Conservation (phyloP, 2,113 vertebrate species). For the Hoplias malabaricus region DNA sequence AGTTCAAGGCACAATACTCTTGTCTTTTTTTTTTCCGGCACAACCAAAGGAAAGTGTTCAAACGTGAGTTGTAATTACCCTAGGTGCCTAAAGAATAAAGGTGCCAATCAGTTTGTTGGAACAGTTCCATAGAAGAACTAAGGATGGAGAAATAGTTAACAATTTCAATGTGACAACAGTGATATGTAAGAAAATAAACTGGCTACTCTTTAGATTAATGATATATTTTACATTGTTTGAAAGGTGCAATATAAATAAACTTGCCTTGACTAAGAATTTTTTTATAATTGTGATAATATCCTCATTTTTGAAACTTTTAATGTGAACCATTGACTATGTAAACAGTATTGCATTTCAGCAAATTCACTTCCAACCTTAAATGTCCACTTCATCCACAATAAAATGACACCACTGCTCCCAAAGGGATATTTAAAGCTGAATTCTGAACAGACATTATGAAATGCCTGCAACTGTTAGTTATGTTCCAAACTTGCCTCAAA, state of each 20-base stretch:
- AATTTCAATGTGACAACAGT: too few relatives aligned
- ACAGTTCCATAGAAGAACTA: neutral
- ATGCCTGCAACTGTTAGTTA: slow-evolving; percentile 36
- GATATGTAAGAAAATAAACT: neutral
- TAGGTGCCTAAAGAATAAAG: neutral
- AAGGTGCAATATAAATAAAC: too few relatives aligned
- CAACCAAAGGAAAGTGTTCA: neutral
- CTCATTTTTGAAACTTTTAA: too few relatives aligned
- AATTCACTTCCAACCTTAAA: neutral
- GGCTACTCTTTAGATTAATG: neutral
- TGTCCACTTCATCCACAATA: neutral
- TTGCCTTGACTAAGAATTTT: too few relatives aligned
- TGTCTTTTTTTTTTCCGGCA: neutral
- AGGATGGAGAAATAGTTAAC: too few relatives aligned
- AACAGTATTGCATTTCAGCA: too few relatives aligned
- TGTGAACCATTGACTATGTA: too few relatives aligned
- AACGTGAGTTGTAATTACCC: neutral
- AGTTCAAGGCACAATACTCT: too few relatives aligned
- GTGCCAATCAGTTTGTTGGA: neutral
- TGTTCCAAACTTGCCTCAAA: slow-evolving; percentile 37
- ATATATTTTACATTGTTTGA: too few relatives aligned
- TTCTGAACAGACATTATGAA: slow-evolving; percentile 9
- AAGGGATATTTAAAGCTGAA: neutral
- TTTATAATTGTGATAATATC: too few relatives aligned
- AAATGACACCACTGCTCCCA: neutral